Base-by-base conservation (phyloP, 1,140 invertebrate genomes). In the Magallana ariakensis region DNA sequence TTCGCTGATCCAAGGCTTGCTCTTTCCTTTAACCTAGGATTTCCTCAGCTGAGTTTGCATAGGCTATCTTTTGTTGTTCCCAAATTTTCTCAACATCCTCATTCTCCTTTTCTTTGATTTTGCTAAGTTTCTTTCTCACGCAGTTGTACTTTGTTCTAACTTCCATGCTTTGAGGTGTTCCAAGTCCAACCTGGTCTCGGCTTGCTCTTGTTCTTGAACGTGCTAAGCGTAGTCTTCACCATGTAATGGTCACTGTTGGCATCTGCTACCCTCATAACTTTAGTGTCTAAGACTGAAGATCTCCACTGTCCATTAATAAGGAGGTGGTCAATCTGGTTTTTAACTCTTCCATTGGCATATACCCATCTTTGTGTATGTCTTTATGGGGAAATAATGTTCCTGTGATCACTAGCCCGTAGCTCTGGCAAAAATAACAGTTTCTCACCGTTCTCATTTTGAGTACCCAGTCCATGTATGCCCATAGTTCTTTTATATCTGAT, bases 311-410 rank as follows among this genome's bases (percentile, higher is more conserved):
- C 57, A 11, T 54, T 80, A n/a, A 87, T 85, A 8, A 85, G 54
- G 16, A 85, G 26, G n/a, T 87, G 53, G 70, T 87, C 66, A 53
- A 85, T 87, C 46, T 87, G 87, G 55, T 81, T 87, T 22, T 87
- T 75, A 16, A 70, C 56, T 33, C 60, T 84, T 2, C 85, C 86
- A 89, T 87, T 75, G 26, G 88, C 86, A 22, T 88, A 88, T 22
- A 85, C 66, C 87, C 87, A 85, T 82, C 19, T 58, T 90, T 90
- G 75, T 91, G 90, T 11, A 89, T 91, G 26, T 75, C 80, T 66
- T 83, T 88, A 57, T 88, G 90, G 33, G 84, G 66, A 60, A 90
- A 91, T 15, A 90, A 26, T 13, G 57, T 91, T 46, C 85, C 87
- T 53, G 10, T 83, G 54, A 91, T 91, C 46, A 89, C 80, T 16